Percentiles rank a stretch among this genome's conserved stretches.
Conservation (phyloP, 2,113 vertebrate species). For the Gracilinanus agilis region DNA sequence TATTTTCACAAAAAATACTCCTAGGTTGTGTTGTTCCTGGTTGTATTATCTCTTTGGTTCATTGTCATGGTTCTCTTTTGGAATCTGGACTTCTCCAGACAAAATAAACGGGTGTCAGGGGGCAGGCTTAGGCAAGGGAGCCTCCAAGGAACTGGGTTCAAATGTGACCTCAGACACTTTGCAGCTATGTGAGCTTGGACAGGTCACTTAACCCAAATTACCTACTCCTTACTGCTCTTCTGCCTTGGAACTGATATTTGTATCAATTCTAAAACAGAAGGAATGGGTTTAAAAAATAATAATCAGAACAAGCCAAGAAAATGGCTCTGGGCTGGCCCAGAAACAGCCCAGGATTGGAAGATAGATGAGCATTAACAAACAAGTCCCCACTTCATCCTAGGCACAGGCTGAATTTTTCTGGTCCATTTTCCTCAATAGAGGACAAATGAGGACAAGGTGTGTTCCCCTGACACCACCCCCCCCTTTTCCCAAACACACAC, state of each 20-base stretch:
- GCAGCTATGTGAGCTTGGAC: too few relatives aligned
- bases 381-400: neutral
- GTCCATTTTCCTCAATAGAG: neutral
- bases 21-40: neutral
- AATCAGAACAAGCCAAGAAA: too few relatives aligned
- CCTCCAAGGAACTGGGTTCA: neutral
- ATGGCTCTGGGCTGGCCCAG: neutral
- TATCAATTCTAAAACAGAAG: too few relatives aligned
- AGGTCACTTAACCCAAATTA: too few relatives aligned
- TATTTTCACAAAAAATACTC: neutral
- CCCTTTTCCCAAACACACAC: too few relatives aligned
- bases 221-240: too few relatives aligned
- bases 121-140: neutral
- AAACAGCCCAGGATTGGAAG: neutral
- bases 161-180: too few relatives aligned
- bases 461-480: neutral
- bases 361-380: neutral
- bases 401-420: neutral
- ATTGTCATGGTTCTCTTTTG: neutral
- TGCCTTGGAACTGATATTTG: too few relatives aligned
- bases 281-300: too few relatives aligned
- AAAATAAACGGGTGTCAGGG: neutral
- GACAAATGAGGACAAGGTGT: neutral
- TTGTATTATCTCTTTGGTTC: neutral
- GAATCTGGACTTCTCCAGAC: neutral